Conservation (phyloP, 2,113 vertebrate species). For the Clarias gariepinus region DNA sequence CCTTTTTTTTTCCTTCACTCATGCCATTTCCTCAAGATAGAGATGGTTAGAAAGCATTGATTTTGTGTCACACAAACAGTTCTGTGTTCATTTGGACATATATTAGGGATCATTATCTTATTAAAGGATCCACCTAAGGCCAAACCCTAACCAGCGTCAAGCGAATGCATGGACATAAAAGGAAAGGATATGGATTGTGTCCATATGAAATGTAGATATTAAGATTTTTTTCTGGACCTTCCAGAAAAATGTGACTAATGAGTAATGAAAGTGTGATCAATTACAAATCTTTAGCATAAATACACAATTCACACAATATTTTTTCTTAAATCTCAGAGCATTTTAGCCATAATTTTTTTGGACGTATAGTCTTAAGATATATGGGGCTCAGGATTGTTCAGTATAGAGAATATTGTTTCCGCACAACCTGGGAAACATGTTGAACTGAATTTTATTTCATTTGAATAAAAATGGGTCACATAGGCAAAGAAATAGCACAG, state of each 20-base stretch:
- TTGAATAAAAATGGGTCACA: too few relatives aligned
- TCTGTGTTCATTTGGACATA: background rate
- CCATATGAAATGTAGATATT: background rate
- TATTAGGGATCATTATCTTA: background rate
- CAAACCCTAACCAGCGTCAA: background rate
- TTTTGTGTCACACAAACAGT: background rate
- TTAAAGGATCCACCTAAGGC: background rate
- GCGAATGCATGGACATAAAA: background rate
- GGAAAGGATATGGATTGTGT: background rate
- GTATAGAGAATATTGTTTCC: too few relatives aligned
- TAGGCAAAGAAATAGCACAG: too few relatives aligned
- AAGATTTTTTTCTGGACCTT: background rate
- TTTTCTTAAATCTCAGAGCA: too few relatives aligned
- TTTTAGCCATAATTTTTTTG: too few relatives aligned
- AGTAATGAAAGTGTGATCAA: background rate
- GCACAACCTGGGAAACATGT: too few relatives aligned
- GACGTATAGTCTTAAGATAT: too few relatives aligned
- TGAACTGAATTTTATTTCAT: too few relatives aligned
- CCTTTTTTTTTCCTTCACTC: background rate
- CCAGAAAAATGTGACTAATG: background rate
- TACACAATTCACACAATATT: background rate
- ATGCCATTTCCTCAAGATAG: background rate
- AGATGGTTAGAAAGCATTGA: background rate
- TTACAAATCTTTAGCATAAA: background rate
- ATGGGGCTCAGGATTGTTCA: too few relatives aligned